These are phyloP conservation scores for Megaceryle torquata DNA, from an alignment of 2,113 vertebrate species.

Conservation along the genomic window DNA sequence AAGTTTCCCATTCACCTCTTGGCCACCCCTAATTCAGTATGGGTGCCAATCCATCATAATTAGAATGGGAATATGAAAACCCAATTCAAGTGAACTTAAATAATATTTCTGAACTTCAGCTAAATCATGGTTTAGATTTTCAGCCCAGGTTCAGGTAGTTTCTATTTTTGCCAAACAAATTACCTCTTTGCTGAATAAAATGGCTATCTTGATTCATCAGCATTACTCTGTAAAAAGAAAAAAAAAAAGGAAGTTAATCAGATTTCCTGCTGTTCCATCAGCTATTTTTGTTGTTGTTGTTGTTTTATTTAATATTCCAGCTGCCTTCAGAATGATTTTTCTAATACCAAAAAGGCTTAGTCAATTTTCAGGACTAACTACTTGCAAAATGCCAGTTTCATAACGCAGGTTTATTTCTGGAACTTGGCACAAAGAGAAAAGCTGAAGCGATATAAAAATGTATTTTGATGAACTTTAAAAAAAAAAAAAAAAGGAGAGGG, in stretches of 20 bases:
- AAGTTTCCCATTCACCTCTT: background rate
- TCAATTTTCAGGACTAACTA: conserved; percentile 61
- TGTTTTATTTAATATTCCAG: conserved; percentile 44
- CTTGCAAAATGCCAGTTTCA: conserved; percentile 68
- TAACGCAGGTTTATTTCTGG: conserved; percentile 27
- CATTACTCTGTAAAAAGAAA: background rate
- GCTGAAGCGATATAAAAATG: conserved; percentile 40
- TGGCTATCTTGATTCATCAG: conserved; percentile 23
- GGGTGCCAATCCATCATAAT: background rate
- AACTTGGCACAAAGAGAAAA: conserved; percentile 8
- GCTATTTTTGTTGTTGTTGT: background rate
- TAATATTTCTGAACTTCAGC: background rate
- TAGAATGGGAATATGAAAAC: background rate
- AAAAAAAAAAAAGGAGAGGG: background rate
- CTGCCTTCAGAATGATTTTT: conserved; percentile 47
- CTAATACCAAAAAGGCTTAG: conserved; percentile 48
- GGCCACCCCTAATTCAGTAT: background rate
- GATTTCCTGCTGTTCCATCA: conserved; percentile 36
- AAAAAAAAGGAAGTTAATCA: conserved; percentile 28
- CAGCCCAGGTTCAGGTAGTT: conserved; percentile 27
- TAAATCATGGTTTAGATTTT: background rate
- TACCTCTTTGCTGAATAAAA: conserved; percentile 30
- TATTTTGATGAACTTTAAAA: conserved; percentile 40
- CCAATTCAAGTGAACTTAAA: background rate
- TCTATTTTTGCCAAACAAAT: conserved; percentile 51